Conservation (phyloP, 2,888 invertebrate genomes). For the Microctonus aethiopoides region DNA sequence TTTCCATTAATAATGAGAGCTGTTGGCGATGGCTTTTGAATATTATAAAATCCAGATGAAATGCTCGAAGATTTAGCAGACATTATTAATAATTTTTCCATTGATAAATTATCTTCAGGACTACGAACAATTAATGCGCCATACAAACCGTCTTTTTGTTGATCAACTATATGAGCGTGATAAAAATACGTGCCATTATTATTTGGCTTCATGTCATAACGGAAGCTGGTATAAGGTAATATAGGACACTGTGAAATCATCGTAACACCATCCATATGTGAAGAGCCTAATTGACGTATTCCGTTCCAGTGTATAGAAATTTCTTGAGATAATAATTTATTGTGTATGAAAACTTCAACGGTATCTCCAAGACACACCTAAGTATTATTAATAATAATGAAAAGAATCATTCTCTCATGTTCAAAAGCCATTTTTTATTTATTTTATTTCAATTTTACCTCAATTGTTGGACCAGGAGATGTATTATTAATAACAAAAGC, state of each 20-base stretch:
- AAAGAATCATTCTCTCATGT: neutral
- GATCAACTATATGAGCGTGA: constrained; percentile 69
- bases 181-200: constrained; percentile 51
- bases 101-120: constrained; percentile 62
- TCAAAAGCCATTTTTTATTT: neutral
- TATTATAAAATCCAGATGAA: constrained; percentile 68
- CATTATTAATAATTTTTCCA: constrained; percentile 69
- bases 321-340: constrained; percentile 49
- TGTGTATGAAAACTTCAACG: constrained; percentile 50
- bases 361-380: constrained; percentile 54
- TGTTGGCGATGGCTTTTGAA: constrained; percentile 60
- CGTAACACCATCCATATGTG: constrained; percentile 66
- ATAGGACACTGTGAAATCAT: constrained; percentile 67
- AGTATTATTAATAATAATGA: neutral
- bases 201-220: constrained; percentile 53
- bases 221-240: constrained; percentile 55
- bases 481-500: constrained; percentile 49
- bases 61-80: constrained; percentile 71
- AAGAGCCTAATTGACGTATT: constrained; percentile 55
- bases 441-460: constrained; percentile 44
- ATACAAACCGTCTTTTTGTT: constrained; percentile 73
- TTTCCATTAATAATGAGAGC: constrained; percentile 68
- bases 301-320: constrained; percentile 70
- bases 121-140: constrained; percentile 72
- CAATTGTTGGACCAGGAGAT: constrained; percentile 55